Evolutionary conservation across 1,140 invertebrate species (phyloP).

Genomic region (Caenorhabditis latens): DNA sequence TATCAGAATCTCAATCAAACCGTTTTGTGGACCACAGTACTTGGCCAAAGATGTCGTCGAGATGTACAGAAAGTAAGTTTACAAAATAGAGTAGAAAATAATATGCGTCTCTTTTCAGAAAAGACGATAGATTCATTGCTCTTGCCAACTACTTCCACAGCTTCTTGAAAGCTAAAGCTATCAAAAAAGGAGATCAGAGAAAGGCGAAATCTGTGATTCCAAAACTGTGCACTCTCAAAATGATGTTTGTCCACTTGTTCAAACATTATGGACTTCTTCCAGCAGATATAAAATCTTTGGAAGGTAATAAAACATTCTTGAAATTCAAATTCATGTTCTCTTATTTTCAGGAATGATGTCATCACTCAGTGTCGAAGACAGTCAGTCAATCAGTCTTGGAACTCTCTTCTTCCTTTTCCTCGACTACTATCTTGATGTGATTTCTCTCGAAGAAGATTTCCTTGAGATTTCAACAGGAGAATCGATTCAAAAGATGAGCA

Average conservation of each 20-base stretch:
- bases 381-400: neutral
- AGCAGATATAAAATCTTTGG: neutral
- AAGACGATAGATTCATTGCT: neutral
- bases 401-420: conserved; percentile 5
- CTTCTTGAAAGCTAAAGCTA: neutral
- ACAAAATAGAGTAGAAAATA: neutral
- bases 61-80: neutral
- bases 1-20: conserved; percentile 22
- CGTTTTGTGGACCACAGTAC: neutral
- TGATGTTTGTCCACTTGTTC: conserved; percentile 28
- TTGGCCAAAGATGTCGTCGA: conserved; percentile 19
- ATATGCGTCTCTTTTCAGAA: neutral
- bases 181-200: conserved; percentile 8
- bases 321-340: neutral
- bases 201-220: conserved; percentile 7
- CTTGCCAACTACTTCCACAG: conserved; percentile 1
- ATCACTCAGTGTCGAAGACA: neutral
- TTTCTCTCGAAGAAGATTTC: conserved; percentile 6
- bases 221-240: conserved; percentile 6
- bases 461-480: conserved; percentile 15
- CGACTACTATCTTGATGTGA: conserved; percentile 19
- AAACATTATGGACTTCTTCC: conserved; percentile 33
- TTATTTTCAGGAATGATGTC: conserved; percentile 8
- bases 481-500: neutral
- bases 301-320: neutral